A percentile compares a stretch with the other conserved stretches of the same genome.
Evolutionary conservation across 2,113 vertebrate genomes (phyloP).

Genomic region (Triplophysa tibetana): DNA sequence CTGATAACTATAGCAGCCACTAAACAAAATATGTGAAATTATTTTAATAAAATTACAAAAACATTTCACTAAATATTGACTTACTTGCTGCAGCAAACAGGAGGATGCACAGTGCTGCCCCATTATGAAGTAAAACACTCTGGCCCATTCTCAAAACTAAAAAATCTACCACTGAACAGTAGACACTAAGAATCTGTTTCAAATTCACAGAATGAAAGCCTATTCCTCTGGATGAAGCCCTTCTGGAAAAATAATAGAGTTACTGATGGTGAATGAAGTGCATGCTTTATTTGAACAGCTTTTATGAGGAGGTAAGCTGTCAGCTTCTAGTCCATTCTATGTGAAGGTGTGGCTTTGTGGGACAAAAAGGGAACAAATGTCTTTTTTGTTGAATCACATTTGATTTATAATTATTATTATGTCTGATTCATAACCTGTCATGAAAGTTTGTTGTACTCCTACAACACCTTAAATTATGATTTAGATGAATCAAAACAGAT

Average conservation of each 20-base stretch:
- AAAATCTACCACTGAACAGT: background rate
- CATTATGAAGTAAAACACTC: background rate
- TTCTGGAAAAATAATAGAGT: background rate
- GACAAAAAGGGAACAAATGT: background rate
- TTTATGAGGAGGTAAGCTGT: background rate
- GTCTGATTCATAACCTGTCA: background rate
- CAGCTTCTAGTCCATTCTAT: background rate
- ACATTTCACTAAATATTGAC: background rate
- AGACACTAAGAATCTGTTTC: no score
- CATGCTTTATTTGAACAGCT: background rate
- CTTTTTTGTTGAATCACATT: background rate
- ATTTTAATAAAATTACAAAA: background rate
- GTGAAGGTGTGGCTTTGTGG: background rate
- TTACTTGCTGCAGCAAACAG: constrained; percentile 15
- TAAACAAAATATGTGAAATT: no score
- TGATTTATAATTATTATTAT: background rate
- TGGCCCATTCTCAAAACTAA: constrained; percentile 1
- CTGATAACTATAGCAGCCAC: no score
- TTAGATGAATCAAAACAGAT: constrained; percentile 17
- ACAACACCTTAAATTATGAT: background rate
- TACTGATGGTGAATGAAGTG: background rate
- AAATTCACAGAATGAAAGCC: background rate
- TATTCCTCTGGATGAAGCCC: background rate
- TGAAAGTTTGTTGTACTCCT: background rate
- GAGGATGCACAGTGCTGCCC: background rate